These are phyloP conservation scores for Gila robusta DNA, from an alignment of 2,797 vertebrate species.

Conservation along the genomic window DNA sequence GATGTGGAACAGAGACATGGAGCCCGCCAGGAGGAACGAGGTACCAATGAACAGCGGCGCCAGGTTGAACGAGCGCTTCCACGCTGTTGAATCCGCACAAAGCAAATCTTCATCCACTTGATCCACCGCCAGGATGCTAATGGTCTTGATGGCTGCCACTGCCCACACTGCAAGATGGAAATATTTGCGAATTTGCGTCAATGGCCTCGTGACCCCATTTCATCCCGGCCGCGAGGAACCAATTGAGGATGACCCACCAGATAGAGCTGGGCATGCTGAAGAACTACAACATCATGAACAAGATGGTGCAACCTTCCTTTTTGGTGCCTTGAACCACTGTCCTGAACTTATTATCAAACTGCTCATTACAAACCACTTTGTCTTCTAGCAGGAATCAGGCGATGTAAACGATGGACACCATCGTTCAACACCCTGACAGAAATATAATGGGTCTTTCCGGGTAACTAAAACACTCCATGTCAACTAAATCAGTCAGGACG, in stretches of 20 bases:
- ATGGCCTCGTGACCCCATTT: constrained; percentile 72
- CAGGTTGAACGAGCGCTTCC: no score
- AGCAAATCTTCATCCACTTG: no score
- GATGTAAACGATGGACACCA: constrained; percentile 92
- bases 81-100: no score
- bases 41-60: no score
- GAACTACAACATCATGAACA: constrained; percentile 98
- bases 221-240: constrained; percentile 96
- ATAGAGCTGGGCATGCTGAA: constrained; percentile 98
- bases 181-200: no score
- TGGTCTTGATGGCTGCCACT: constrained; percentile 70
- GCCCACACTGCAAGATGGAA: no score
- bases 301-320: constrained; percentile 94
- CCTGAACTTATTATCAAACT: constrained; percentile 89
- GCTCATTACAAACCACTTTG: constrained; percentile 89
- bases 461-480: constrained; percentile 90
- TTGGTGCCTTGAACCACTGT: constrained; percentile 96
- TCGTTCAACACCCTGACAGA: constrained; percentile 93
- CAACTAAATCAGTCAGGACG: constrained; percentile 52
- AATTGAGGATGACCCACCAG: constrained; percentile 97
- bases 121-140: constrained; percentile 73
- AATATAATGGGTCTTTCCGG: constrained; percentile 94
- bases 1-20: constrained; percentile 56
- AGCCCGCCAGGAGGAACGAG: no score
- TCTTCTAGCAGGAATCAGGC: constrained; percentile 71